phyloP scores from a whole-genome alignment of 37 sponge, comb jelly and placozoan genomes.

The Crambe crambe region DNA sequence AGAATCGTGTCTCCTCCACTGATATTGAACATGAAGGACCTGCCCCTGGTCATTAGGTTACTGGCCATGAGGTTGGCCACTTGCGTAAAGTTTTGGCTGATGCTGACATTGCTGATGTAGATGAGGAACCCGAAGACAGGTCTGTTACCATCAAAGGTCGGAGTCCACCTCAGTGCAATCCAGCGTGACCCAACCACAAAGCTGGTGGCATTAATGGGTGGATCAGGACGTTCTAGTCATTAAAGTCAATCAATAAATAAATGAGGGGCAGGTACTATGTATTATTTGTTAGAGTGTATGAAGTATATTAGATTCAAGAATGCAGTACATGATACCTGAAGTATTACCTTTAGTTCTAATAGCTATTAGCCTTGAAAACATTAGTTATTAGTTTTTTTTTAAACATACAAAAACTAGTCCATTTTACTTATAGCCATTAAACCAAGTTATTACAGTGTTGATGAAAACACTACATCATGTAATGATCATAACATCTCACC shows the following conservation, averaged over 20 bases:
- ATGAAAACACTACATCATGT: too few relatives aligned
- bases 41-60: neutral
- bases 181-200: slow-evolving; percentile 12
- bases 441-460: too few relatives aligned
- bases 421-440: neutral
- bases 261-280: too few relatives aligned
- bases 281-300: too few relatives aligned
- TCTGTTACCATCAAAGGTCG: slow-evolving; percentile 64
- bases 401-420: neutral
- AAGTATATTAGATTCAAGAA: neutral
- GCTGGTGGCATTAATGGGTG: slow-evolving; percentile 29
- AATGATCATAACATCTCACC: slow-evolving; percentile 53
- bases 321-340: too few relatives aligned
- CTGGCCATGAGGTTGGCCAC: neutral
- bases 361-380: too few relatives aligned
- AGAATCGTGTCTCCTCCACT: slow-evolving; percentile 11
- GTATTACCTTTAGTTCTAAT: too few relatives aligned
- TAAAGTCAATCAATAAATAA: neutral
- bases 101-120: slow-evolving; percentile 12
- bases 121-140: slow-evolving; percentile 32
- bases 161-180: slow-evolving; percentile 46
- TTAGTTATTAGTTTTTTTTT: neutral
- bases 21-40: slow-evolving; percentile 20
- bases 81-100: neutral
- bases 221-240: slow-evolving; percentile 63